These are phyloP conservation scores for Chydorus sphaericus DNA, from an alignment of 2,888 invertebrate species.

Conservation along the genomic window DNA sequence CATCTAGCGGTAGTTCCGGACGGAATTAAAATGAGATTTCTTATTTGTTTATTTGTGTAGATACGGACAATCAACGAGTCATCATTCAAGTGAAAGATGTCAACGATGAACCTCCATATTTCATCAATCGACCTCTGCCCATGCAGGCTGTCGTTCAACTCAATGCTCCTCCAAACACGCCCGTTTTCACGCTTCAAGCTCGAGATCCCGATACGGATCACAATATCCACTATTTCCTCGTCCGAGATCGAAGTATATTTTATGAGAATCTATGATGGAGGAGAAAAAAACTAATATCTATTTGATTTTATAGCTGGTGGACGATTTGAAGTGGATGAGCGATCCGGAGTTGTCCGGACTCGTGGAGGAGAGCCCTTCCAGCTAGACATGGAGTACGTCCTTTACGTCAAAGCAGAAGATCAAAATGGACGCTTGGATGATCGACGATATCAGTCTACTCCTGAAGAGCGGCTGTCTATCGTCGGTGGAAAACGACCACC, in stretches of 20 bases:
- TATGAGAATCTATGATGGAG: not conserved
- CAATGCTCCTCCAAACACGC: constrained; percentile 87
- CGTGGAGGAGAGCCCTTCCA: constrained; percentile 83
- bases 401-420: constrained; percentile 92
- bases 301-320: constrained; percentile 36
- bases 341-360: constrained; percentile 82
- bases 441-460: constrained; percentile 73
- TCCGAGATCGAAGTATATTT: constrained; percentile 58
- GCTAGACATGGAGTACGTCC: constrained; percentile 87
- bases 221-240: constrained; percentile 90
- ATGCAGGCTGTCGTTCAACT: constrained; percentile 95
- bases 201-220: constrained; percentile 92
- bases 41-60: constrained; percentile 37
- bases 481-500: constrained; percentile 95
- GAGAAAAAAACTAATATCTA: constrained; percentile 1
- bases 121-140: constrained; percentile 90
- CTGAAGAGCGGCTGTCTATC: constrained; percentile 80
- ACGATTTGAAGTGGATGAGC: constrained; percentile 71
- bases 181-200: constrained; percentile 93
- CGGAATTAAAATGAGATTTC: not conserved
- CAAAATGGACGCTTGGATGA: constrained; percentile 88
- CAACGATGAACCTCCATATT: constrained; percentile 92
- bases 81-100: constrained; percentile 90
- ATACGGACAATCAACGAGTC: constrained; percentile 86
- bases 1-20: not conserved